Base-by-base conservation (phyloP, 2,888 invertebrate genomes). In the Mythimna vitellina region DNA sequence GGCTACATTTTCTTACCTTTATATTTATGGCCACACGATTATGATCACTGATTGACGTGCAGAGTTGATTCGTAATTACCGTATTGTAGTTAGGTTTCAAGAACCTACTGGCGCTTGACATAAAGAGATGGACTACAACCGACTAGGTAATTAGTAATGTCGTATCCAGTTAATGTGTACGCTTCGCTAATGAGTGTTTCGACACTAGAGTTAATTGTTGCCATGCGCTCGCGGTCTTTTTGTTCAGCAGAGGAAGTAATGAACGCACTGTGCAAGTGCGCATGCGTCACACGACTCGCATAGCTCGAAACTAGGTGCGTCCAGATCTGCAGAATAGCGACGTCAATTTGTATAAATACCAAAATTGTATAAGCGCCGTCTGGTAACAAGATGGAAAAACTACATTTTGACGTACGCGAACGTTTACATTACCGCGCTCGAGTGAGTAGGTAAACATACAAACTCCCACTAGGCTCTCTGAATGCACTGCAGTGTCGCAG, bases 161-260 rank as follows among this genome's bases (percentile, higher is more conserved):
- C 73, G 66, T 53, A 65, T 70, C 17, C 62, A 63, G 32, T 74
- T 68, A 82, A 64, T 74, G 29, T 62, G 14, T 49, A 22, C 70
- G 54, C 29, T 70, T 46, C 65, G 60, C 64, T 85, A 76, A 76
- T 70, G 73, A 84, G 67, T 65, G 78, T 82, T 78, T 81, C 63
- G 54, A 71, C 69, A 73, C 61, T 70, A 62, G 56, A 72, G 58
- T 78, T 80, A 82, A 82, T 83, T 83, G 83, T 75, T 49, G 65
- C 71, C 69, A 68, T 68, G 72, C 66, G 64, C 38, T 57, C 62
- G 63, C 51, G 42, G 58, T 80, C 73, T 66, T 78, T 75, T 83
- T 82, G 81, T 67, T 63, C 56, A 49, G 51, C 35, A 61, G 68
- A 78, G 73, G 81, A 80, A 73, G 83, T 62, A 60, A 66, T 53